phyloP scores from a whole-genome alignment of 1,140 invertebrate genomes.

The Vanessa tameamea region DNA sequence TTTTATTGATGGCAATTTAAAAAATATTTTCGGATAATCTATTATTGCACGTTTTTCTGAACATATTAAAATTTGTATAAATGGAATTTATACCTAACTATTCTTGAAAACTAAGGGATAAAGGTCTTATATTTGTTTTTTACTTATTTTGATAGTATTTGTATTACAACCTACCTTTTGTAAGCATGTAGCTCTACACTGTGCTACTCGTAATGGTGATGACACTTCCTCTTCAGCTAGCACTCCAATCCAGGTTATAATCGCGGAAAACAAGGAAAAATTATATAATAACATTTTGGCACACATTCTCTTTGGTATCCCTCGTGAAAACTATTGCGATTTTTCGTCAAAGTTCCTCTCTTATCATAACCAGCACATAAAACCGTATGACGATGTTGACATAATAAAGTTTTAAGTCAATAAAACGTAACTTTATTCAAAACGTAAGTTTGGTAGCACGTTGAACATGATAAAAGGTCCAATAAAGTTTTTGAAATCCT shows the following conservation, averaged over 20 bases:
- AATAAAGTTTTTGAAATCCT: conserved; percentile 27
- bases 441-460: conserved; percentile 32
- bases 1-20: conserved; percentile 6
- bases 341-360: conserved; percentile 53
- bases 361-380: conserved; percentile 74
- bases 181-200: conserved; percentile 85
- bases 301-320: conserved; percentile 79
- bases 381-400: conserved; percentile 49
- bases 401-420: conserved; percentile 52
- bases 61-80: no score
- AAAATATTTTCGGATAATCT: neutral
- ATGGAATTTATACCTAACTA: no score
- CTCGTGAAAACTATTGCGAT: conserved; percentile 48
- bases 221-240: conserved; percentile 82
- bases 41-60: neutral
- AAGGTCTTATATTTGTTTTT: neutral
- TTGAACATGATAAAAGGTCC: conserved; percentile 45
- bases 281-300: conserved; percentile 79
- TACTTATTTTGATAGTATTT: neutral
- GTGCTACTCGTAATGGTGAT: conserved; percentile 84
- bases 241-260: conserved; percentile 76
- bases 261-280: conserved; percentile 71
- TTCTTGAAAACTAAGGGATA: no score
- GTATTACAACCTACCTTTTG: conserved; percentile 81
- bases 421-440: conserved; percentile 36